Base-by-base conservation (phyloP, 2,888 invertebrate genomes). In the Xanthia icteritia region DNA sequence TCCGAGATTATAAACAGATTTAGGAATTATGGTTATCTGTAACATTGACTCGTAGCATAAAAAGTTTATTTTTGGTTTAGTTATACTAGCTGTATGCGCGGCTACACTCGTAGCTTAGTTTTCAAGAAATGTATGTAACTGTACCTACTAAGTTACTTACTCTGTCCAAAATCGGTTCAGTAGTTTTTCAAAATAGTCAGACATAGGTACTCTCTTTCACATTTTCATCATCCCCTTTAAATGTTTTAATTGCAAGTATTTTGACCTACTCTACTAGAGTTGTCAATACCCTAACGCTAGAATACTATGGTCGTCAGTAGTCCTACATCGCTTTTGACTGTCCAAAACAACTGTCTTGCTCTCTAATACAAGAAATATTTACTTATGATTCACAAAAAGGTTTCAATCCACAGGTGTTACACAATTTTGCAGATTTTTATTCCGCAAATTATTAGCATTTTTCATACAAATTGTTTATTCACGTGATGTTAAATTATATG, bases 1-100 rank as follows among this genome's bases (percentile, higher is more conserved):
- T n/a, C 17, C 36, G 42, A 63, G 60, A 72, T 86, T 73, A 72
- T 71, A 73, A 79, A 86, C 79, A 77, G 67, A 63, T 83, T 83
- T 65, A 20, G 31, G 51, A 48, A 45, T 82, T 61, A 82, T 60
- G 58, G 17, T n/a, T 78, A 70, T 79, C 61, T 79, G 36, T 83
- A 42, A 61, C 39, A 42, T 48, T 20, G 31, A 9, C 11, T 1
- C 15, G 20, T 60, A n/a, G n/a, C n/a, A 65, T 17, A 27, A 36
- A 79, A 63, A 39, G 6, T 39, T 60, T 66, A 56, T 84, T 79
- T 80, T 54, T 83, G 45, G 54, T 27, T 56, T 48, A 20, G 51
- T 27, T 20, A 13, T 20, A 79, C 56, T 9, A 6, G 36, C 23
- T 65, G 36, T 58, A 31, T 5, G 27, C 11, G 77, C 17, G 27